Base-by-base conservation (phyloP, 2,888 invertebrate species). In the Hofmannophila pseudospretella region DNA sequence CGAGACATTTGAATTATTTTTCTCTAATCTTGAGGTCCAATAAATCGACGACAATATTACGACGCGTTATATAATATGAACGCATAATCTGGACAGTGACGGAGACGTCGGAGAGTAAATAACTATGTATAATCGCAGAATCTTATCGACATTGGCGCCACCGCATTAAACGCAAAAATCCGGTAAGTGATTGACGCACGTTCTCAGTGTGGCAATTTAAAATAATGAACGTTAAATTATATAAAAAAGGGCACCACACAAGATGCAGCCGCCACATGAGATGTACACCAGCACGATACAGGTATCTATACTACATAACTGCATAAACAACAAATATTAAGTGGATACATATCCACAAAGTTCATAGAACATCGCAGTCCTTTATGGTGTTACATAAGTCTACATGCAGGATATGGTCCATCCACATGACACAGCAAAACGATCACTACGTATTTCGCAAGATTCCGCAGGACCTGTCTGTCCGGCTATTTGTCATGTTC, bases 221-320 rank as follows among this genome's bases (percentile, higher is more conserved):
- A 58, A 63, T 66, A 56, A 63, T 63, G 60, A 62, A 55, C 58
- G 54, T 53, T 52, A 53, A 56, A 64, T 61, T 62, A 63, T 45
- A 54, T 49, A 50, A 49, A 51, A 49, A 51, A 37, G 48, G 45
- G 46, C 40, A 47, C 43, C 34, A 51, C 45, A 48, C 50, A 54
- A 48, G 60, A 56, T 38, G 46, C 7, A 25, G 9, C n/a, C 7
- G 30, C 42, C 47, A 53, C 54, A 58, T 54, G 51, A 61, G 51
- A 50, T 61, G 46, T 42, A 49, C 45, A 5, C 16, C 16, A 16
- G 16, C 16, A 16, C 16, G 3, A 16, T n/a, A n/a, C n/a, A n/a
- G n/a, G n/a, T n/a, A n/a, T n/a, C n/a, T n/a, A n/a, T n/a, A n/a
- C n/a, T n/a, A n/a, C n/a, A n/a, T n/a, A n/a, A n/a, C n/a, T n/a